Percentiles rank a stretch among this genome's conserved stretches.
Evolutionary conservation across 64 coral and sea anemone species (phyloP).

Genomic region (Actinia equina): DNA sequence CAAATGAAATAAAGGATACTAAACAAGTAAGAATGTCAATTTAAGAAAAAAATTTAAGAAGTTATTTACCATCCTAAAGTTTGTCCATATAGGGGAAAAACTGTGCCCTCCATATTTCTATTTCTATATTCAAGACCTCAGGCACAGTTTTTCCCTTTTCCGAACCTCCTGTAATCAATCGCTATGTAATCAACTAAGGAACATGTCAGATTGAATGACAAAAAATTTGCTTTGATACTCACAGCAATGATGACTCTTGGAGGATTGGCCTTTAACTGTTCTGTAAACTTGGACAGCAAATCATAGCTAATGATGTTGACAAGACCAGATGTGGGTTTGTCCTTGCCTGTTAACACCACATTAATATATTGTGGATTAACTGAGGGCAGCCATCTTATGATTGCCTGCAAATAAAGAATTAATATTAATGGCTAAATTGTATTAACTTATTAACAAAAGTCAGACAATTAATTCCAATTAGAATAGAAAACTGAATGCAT

Average conservation of each 20-base stretch:
- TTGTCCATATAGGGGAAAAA: too few relatives aligned
- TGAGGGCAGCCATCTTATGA: constrained; percentile 83
- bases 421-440: neutral
- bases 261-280: constrained; percentile 42
- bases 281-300: constrained; percentile 67
- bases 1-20: too few relatives aligned
- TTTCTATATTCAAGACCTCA: too few relatives aligned
- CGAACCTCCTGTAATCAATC: too few relatives aligned
- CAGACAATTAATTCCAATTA: too few relatives aligned
- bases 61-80: too few relatives aligned
- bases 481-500: too few relatives aligned
- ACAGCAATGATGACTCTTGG: constrained; percentile 89
- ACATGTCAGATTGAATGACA: neutral
- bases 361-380: constrained; percentile 61
- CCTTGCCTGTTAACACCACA: constrained; percentile 89
- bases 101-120: too few relatives aligned
- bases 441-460: neutral
- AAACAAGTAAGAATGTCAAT: too few relatives aligned
- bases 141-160: too few relatives aligned
- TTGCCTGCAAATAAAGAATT: constrained; percentile 60
- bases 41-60: too few relatives aligned
- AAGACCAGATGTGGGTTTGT: constrained; percentile 75
- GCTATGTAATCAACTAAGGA: too few relatives aligned
- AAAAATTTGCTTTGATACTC: constrained; percentile 22
- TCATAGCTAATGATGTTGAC: constrained; percentile 97